phyloP scores from a whole-genome alignment of 2,888 invertebrate species.

The Endomychus coccineus region DNA sequence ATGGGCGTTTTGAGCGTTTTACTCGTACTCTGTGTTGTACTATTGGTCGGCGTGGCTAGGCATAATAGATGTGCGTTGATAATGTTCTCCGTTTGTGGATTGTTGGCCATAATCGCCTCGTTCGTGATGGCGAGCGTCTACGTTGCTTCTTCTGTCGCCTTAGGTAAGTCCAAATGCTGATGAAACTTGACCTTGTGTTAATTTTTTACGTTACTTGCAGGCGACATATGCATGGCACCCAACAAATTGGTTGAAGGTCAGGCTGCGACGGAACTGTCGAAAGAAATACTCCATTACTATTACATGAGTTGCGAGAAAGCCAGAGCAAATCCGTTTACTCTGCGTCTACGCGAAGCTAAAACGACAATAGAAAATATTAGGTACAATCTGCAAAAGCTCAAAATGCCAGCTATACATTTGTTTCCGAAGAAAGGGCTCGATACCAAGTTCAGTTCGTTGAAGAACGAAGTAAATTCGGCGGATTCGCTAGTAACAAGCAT shows the following conservation, averaged over 20 bases:
- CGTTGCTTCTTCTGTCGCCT: constrained; percentile 75
- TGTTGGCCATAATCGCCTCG: constrained; percentile 79
- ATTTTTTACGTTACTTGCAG: constrained; percentile 45
- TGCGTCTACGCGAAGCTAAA: constrained; percentile 65
- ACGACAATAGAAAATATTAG: constrained; percentile 45
- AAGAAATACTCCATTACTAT: constrained; percentile 38
- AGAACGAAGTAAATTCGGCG: constrained; percentile 70
- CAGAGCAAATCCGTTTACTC: constrained; percentile 73
- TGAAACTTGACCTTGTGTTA: not conserved
- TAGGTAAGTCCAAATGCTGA: constrained; percentile 44
- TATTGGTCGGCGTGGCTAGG: constrained; percentile 81
- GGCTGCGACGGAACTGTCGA: constrained; percentile 37
- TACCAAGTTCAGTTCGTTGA: constrained; percentile 67
- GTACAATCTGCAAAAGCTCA: constrained; percentile 45
- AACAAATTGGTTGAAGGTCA: constrained; percentile 44
- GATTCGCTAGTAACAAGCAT: constrained; percentile 62
- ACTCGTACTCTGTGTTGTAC: constrained; percentile 78
- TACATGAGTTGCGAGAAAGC: constrained; percentile 79
- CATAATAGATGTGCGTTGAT: constrained; percentile 86
- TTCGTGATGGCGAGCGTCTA: constrained; percentile 86
- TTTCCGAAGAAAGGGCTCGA: constrained; percentile 53
- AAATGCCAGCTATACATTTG: constrained; percentile 46
- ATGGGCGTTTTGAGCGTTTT: constrained; percentile 81
- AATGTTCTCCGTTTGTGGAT: constrained; percentile 78
- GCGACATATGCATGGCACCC: constrained; percentile 66